Base-by-base conservation (phyloP, 2,797 vertebrate species). In the Pelochelys cantorii region DNA sequence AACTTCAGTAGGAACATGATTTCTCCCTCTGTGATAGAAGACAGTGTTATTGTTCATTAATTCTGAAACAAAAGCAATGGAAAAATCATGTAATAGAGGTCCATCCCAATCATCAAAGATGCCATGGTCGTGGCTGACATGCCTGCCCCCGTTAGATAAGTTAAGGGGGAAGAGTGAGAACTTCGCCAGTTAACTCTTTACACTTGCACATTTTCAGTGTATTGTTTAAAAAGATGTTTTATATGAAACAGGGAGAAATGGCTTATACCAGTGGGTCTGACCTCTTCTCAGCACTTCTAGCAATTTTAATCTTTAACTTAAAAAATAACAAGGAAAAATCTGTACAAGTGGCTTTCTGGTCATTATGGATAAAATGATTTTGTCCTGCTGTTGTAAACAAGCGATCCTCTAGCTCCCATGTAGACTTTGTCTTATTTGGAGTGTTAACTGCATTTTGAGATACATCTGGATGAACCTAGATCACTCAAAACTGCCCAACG, bases 311-410 rank as follows among this genome's bases (percentile, higher is more conserved):
- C 84, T 77, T 11, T 2, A 22, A 92, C 74, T 92, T 83, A 48
- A 92, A 37, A 25, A 52, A 88, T 83, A 93, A 25, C 9, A 25
- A 91, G 82, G 65, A 27, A 57, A 34, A 85, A 48, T 77, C 65
- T 0, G 0, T 34, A 86, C 81, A 91, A 14, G 22, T n/a, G 68
- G 37, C 52, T 86, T 87, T 68, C 8, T 85, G 80, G 42, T 78
- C 11, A 5, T 88, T 93, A 88, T 93, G 14, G 31, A 34, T 84
- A 29, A 89, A 93, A 56, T 62, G 42, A 14, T 81, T 92, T 55
- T 27, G 25, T 68, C 7, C 11, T 90, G 55, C 42, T 83, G 2
- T 18, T 75, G 74, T 84, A 55, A n/a, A 79, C 29, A 88, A 90
- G 74, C 13, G 14, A 34, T n/a, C 65, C 29, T 94, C 56, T 59